phyloP scores from a whole-genome alignment of 2,888 invertebrate species.

The Dione vanillae region DNA sequence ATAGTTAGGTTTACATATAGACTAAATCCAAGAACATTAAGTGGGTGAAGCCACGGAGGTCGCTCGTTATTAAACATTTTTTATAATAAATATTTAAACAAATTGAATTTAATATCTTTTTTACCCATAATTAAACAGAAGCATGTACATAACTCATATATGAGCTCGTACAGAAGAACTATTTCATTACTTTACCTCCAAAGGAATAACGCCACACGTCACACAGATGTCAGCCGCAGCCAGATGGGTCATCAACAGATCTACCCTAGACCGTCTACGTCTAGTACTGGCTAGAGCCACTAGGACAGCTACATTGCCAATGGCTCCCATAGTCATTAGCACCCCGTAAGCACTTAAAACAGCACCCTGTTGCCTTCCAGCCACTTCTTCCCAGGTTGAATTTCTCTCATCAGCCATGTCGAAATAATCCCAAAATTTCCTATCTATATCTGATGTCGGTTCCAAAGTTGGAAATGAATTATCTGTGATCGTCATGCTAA shows the following conservation, averaged over 20 bases:
- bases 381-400: slow-evolving; percentile 46
- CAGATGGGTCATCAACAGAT: slow-evolving; percentile 90
- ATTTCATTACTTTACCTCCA: slow-evolving; percentile 81
- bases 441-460: slow-evolving; percentile 52
- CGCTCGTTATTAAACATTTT: too few species aligned
- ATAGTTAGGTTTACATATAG: too few species aligned
- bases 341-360: slow-evolving; percentile 86
- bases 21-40: too few species aligned
- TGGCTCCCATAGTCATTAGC: slow-evolving; percentile 86
- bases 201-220: slow-evolving; percentile 91
- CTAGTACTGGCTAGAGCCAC: slow-evolving; percentile 86
- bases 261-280: slow-evolving; percentile 88
- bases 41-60: too few species aligned
- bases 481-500: slow-evolving; percentile 11
- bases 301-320: slow-evolving; percentile 89
- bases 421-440: slow-evolving; percentile 72
- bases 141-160: not conserved
- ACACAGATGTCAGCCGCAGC: slow-evolving; percentile 92
- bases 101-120: too few species aligned
- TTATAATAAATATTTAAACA: too few species aligned
- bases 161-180: not conserved
- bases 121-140: too few species aligned
- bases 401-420: slow-evolving; percentile 50
- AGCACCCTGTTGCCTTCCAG: slow-evolving; percentile 59
- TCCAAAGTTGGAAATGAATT: not conserved